phyloP scores from a whole-genome alignment of 2,797 vertebrate genomes.

The Hyperoplus immaculatus region DNA sequence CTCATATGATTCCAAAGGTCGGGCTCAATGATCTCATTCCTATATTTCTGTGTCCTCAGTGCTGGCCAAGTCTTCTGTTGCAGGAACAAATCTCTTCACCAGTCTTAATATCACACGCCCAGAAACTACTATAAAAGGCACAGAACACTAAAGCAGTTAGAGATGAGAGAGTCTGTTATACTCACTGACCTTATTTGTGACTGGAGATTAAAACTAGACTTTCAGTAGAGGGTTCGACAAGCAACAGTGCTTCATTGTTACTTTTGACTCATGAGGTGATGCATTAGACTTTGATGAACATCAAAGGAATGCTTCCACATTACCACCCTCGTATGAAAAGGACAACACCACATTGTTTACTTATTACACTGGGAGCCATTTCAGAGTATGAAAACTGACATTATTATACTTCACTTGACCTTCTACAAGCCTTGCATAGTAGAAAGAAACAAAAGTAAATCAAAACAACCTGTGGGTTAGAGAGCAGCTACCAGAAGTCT shows the following conservation, averaged over 20 bases:
- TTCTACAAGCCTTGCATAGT: background rate
- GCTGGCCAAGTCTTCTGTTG: conserved; percentile 44
- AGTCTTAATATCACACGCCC: conserved; percentile 33
- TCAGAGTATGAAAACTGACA: conserved; percentile 5
- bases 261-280: conserved; percentile 27
- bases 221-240: conserved; percentile 9
- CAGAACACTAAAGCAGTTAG: conserved; percentile 22
- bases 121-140: conserved; percentile 42
- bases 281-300: conserved; percentile 22
- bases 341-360: conserved; percentile 8
- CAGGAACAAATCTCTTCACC: conserved; percentile 53
- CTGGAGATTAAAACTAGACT: conserved; percentile 28
- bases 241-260: conserved; percentile 27
- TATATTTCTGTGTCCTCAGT: conserved; percentile 33
- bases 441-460: background rate
- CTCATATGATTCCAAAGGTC: conserved; percentile 49
- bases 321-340: conserved; percentile 6
- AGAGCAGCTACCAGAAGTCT: background rate
- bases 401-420: background rate
- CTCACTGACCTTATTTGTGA: conserved; percentile 35
- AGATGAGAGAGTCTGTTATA: conserved; percentile 42
- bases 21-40: conserved; percentile 48
- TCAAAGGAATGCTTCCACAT: conserved; percentile 6
- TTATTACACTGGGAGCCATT: conserved; percentile 20
- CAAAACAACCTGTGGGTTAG: background rate